A percentile compares a stretch with the other conserved stretches of the same genome.
These are phyloP conservation scores for Babylonia areolata DNA, from an alignment of 1,140 invertebrate genomes.

Conservation along the genomic window DNA sequence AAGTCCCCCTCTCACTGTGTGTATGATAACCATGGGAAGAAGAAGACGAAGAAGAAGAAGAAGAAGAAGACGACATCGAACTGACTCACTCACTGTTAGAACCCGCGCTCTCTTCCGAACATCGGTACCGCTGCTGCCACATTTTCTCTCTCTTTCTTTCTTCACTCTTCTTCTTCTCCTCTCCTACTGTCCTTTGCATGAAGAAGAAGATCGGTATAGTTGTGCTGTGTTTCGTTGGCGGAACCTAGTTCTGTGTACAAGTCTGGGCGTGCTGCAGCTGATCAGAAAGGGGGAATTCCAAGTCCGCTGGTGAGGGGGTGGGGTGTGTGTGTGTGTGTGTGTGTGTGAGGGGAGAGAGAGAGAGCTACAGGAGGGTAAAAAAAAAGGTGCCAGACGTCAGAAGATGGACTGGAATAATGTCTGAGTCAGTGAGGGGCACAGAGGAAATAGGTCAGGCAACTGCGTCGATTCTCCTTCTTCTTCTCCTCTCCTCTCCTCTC, in stretches of 20 bases:
- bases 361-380: background rate
- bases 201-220: background rate
- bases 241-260: background rate
- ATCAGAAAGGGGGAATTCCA: background rate
- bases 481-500: too few species aligned
- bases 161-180: background rate
- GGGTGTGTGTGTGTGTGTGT: too few species aligned
- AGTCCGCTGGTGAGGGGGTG: background rate
- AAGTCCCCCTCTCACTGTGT: too few species aligned
- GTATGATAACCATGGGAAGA: too few species aligned
- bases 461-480: background rate
- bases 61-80: too few species aligned
- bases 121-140: background rate
- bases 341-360: too few species aligned
- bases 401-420: background rate
- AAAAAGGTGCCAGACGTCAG: conserved; percentile 6
- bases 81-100: too few species aligned
- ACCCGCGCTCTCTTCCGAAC: background rate
- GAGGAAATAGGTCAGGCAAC: background rate
- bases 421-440: background rate
- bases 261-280: conserved; percentile 4
- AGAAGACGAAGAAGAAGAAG: too few species aligned
- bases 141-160: background rate
- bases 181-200: background rate
- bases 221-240: background rate